Conservation (phyloP, 1,140 invertebrate genomes). For the Hypsibius dujardini region DNA sequence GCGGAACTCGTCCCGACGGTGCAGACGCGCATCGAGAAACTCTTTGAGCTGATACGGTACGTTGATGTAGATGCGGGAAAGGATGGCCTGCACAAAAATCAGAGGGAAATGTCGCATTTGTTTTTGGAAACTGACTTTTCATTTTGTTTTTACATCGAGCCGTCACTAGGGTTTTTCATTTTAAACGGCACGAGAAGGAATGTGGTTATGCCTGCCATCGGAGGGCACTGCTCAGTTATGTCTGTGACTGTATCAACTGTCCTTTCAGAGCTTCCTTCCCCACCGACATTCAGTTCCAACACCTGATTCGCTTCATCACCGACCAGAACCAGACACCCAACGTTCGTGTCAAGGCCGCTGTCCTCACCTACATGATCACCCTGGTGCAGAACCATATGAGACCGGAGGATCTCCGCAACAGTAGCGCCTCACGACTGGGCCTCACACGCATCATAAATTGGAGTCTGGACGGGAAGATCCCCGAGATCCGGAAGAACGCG, state of each 20-base stretch:
- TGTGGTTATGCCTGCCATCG: too few species aligned
- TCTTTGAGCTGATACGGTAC: constrained; percentile 28
- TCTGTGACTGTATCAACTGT: constrained; percentile 14
- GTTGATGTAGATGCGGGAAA: too few species aligned
- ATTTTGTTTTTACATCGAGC: too few species aligned
- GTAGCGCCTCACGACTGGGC: not conserved
- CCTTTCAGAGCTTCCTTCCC: constrained; percentile 44
- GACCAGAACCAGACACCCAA: constrained; percentile 78
- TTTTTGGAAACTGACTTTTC: too few species aligned
- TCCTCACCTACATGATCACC: not conserved
- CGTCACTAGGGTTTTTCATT: too few species aligned
- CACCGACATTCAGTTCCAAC: constrained; percentile 44
- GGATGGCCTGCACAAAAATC: too few species aligned
- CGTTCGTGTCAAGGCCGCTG: constrained; percentile 49
- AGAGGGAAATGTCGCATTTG: too few species aligned
- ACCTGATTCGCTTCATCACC: constrained; percentile 53
- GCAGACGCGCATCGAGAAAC: constrained; percentile 30
- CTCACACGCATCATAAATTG: not conserved
- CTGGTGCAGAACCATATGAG: not conserved
- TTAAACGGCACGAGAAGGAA: too few species aligned
- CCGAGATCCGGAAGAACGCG: not conserved
- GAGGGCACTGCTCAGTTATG: too few species aligned
- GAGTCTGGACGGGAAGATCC: not conserved
- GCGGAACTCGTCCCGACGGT: constrained; percentile 32
- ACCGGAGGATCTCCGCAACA: not conserved